Conservation (phyloP, 2,888 invertebrate genomes). For the Tipula lateralis region DNA sequence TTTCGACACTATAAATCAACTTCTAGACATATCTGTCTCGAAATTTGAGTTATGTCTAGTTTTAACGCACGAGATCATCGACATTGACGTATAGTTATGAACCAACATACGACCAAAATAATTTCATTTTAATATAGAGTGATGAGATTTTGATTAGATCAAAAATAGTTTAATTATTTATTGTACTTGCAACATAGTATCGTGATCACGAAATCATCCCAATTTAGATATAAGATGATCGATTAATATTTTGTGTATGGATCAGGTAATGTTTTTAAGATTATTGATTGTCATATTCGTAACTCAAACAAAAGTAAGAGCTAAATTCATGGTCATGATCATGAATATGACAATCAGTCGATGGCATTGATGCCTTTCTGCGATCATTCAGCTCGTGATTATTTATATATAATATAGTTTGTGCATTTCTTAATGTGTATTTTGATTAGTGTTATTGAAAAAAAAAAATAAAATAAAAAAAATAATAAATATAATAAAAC, state of each 20-base stretch:
- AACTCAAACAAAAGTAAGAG: too few relatives aligned
- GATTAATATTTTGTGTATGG: not conserved
- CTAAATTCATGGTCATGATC: too few relatives aligned
- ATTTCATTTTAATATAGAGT: not conserved
- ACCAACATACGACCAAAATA: not conserved
- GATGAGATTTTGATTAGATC: not conserved
- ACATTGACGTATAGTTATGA: not conserved
- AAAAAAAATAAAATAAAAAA: constrained; percentile 27
- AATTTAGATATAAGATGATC: not conserved
- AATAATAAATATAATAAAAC: constrained; percentile 30
- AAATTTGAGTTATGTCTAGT: not conserved
- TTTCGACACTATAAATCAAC: not conserved
- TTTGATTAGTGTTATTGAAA: not conserved
- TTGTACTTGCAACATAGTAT: not conserved
- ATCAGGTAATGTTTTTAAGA: not conserved
- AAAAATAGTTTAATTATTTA: not conserved
- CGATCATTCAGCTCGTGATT: not conserved
- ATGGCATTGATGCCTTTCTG: not conserved
- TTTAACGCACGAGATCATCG: not conserved
- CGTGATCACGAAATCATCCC: not conserved
- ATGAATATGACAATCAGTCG: too few relatives aligned
- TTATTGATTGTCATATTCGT: too few relatives aligned
- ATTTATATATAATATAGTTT: not conserved
- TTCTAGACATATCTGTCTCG: not conserved
- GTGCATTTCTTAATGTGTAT: not conserved